Base-by-base conservation (phyloP, 2,113 vertebrate species). In the Serilophus lunatus region DNA sequence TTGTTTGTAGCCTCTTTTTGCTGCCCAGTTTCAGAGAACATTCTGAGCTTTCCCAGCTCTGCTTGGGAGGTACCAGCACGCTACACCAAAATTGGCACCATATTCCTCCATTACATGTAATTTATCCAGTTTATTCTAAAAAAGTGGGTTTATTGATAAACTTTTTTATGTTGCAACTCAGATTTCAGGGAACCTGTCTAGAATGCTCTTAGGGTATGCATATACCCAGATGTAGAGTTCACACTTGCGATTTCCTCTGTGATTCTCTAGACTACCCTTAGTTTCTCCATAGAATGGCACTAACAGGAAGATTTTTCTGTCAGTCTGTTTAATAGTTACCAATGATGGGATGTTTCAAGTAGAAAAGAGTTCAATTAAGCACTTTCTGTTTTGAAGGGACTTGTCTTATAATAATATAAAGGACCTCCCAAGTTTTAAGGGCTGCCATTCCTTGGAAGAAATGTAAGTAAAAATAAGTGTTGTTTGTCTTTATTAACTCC, bases 351-450 rank as follows among this genome's bases (percentile, higher is more conserved):
- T 18, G 3, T 60, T 92, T 77, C 44, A 64, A 24, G 12, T 40
- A 38, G 33, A 91, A 74, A 31, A 56, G 26, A 86, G 28, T 76
- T 93, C 60, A 88, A 70, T 63, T 94, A 71, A 95, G 23, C 35
- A 49, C 13, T 19, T 64, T 24, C 60, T 95, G 33, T 92, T 96
- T 94, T 94, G 80, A 96, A 98, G 99, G 97, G 99, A 99, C 87
- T 98, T 99, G 82, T 99, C 99, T 94, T 99, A 99, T 81, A 99
- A 99, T 87, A 98, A 98, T 87, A 99, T 99, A 94, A 97, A 98
- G 88, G 98, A 98, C 29, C 97, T 99, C 31, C 98, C 98, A 23
- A 98, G 98, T 86, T 98, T 99, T 92, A 98, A 98, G 92, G 98
- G 98, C 92, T 99, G 99, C 89, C 76, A 97, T 63, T 97, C 97